Percentiles rank a stretch among this genome's conserved stretches.
phyloP scores from a whole-genome alignment of 1,140 invertebrate genomes.

The Bombus confusus region DNA sequence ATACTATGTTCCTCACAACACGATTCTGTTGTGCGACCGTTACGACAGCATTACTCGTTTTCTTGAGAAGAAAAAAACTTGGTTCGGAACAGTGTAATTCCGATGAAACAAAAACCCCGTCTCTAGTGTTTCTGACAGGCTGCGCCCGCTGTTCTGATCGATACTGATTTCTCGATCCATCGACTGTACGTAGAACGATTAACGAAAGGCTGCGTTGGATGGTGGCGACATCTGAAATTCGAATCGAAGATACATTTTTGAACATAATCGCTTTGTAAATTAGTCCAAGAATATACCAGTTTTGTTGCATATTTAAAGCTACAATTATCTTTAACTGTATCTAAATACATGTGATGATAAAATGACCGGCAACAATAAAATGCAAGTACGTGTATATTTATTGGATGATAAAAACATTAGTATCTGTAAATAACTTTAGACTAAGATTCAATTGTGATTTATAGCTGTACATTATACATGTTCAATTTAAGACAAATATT shows the following conservation, averaged over 20 bases:
- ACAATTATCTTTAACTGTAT: not conserved
- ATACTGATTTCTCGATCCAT: constrained; percentile 61
- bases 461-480: not conserved
- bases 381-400: not conserved
- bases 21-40: not conserved
- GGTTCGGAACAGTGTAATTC: not conserved
- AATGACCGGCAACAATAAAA: not conserved
- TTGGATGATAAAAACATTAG: not conserved
- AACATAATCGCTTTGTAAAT: not conserved
- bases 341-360: too few species aligned
- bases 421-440: not conserved
- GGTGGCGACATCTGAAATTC: constrained; percentile 10
- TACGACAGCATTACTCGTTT: constrained; percentile 34
- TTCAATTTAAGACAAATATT: not conserved
- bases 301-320: not conserved
- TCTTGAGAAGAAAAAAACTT: not conserved
- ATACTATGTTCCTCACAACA: not conserved
- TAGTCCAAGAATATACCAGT: not conserved
- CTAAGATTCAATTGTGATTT: not conserved
- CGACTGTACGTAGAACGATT: constrained; percentile 6
- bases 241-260: not conserved
- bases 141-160: constrained; percentile 41
- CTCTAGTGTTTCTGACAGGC: constrained; percentile 31
- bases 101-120: constrained; percentile 22
- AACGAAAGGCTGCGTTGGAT: not conserved